Evolutionary conservation across 2,888 invertebrate genomes (phyloP), one percentile per base, ranked within the genome.

Genomic region (Malthinus flaveolus): DNA sequence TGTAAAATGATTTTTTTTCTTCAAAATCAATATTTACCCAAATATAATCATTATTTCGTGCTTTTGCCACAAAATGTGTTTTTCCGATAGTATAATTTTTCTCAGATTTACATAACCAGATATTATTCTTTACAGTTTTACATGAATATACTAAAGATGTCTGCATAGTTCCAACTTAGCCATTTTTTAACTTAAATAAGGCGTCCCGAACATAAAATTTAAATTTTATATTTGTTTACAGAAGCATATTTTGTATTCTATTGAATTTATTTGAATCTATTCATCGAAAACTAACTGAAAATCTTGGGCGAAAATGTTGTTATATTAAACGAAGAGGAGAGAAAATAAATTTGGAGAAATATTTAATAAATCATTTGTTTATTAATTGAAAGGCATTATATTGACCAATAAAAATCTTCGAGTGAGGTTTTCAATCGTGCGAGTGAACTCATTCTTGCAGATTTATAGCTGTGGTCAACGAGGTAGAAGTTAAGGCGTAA

Each of bases 401-500:
- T 42, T 42, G 39, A 23, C 39, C 23, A 42, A 45, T 52, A 37
- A 49, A 49, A 53, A 44, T 54, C 49, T 49, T 49, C 37, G 45
- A 46, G 47, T 37, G 49, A 51, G 32, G 50, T 44, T 45, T 56
- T 46, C 35, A 42, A 45, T 46, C 55, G 55, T 49, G 55, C 44
- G 49, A 44, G 55, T 36, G 44, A 56, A 59, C 46, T 55, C 55
- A 49, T 56, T 63, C 61, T 60, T 61, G 56, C 44, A 61, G 61
- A 71, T 72, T 71, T 71, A 71, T 68, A 56, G 60, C 52, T 61
- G 67, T 61, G 68, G 66, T 65, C 69, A 71, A 64, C 71, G 69
- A 68, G 66, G 69, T 68, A 67, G 71, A 73, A 72, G 65, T 70
- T 70, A 69, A 65, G 63, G 68, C 66, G 63, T 68, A 71, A 72